Base-by-base conservation (phyloP, 2,113 vertebrate species). In the Malurus alboscapulatus region DNA sequence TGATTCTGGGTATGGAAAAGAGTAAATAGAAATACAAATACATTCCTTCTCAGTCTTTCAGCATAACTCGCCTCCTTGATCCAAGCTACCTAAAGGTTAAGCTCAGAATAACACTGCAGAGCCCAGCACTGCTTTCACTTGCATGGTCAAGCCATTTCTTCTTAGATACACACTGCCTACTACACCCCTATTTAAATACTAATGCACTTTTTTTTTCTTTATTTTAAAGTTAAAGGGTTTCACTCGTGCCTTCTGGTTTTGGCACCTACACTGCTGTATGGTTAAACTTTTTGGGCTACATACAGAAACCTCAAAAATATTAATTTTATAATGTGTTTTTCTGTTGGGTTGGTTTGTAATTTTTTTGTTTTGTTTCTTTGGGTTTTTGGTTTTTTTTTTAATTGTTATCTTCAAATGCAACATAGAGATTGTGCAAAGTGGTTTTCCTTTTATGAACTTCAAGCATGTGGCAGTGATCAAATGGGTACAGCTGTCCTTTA, bases 391-490 rank as follows among this genome's bases (percentile, higher is more conserved):
- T n/a, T n/a, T n/a, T n/a, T n/a, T n/a, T n/a, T n/a, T n/a, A n/a
- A n/a, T 14, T 32, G 42, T 45, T 92, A 55, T 82, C 92, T 93
- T 94, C 75, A 94, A 81, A 84, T 66, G 85, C 72, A 88, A 68
- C 58, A 96, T 48, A 61, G 18, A 87, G 51, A 79, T 67, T 59
- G 34, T 90, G 81, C 91, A 84, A 96, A 92, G 20, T 93, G 81
- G 32, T 90, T 96, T 96, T 94, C 80, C 90, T 76, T 94, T 91
- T 92, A 84, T 88, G 77, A 97, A 97, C 92, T 94, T 94, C 80
- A 88, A 94, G 74, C 75, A 89, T 95, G 72, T 96, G 95, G 88
- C 92, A 91, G 48, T 96, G 96, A 97, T 97, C 93, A 96, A 98
- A 97, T 96, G 88, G 94, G 58, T 92, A 94, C 48, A 93, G 93